phyloP scores from a whole-genome alignment of 2,888 invertebrate genomes.

The Pediacus dermestoides region DNA sequence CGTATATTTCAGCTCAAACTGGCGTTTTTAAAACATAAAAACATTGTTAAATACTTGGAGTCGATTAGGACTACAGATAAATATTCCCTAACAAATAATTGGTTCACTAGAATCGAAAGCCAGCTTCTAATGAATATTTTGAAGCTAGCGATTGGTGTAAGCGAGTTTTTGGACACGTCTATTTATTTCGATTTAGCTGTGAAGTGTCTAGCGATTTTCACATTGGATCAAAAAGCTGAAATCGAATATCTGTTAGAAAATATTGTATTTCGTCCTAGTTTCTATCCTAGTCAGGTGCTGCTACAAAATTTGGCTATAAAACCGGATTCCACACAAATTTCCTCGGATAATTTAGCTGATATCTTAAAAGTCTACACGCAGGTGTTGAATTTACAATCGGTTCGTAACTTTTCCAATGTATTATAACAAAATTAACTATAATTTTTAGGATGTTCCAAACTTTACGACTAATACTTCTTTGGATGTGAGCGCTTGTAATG shows the following conservation, averaged over 20 bases:
- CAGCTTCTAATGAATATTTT: slow-evolving; percentile 55
- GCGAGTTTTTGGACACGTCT: slow-evolving; percentile 50
- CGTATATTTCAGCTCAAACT: slow-evolving; percentile 41
- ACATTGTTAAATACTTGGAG: slow-evolving; percentile 49
- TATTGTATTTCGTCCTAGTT: slow-evolving; percentile 60
- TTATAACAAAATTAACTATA: no score
- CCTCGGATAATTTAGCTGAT: slow-evolving; percentile 39
- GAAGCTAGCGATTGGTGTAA: slow-evolving; percentile 46
- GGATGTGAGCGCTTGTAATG: slow-evolving; percentile 51
- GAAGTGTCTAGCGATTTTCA: slow-evolving; percentile 59
- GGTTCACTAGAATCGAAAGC: slow-evolving; percentile 64
- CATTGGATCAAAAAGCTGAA: slow-evolving; percentile 57
- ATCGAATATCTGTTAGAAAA: slow-evolving; percentile 57
- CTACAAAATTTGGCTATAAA: slow-evolving; percentile 55
- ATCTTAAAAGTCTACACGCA: slow-evolving; percentile 42
- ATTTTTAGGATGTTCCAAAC: slow-evolving; percentile 25
- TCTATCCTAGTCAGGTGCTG: slow-evolving; percentile 57
- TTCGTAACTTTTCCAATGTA: no score
- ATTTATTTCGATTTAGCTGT: slow-evolving; percentile 57
- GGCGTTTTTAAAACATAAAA: slow-evolving; percentile 45
- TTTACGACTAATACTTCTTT: slow-evolving; percentile 27
- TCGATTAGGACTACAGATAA: slow-evolving; percentile 40
- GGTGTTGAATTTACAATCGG: slow-evolving; percentile 42
- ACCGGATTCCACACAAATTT: slow-evolving; percentile 48
- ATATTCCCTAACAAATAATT: slow-evolving; percentile 54